Conservation (phyloP, 2,797 vertebrate species). For the Microcaecilia unicolor region DNA sequence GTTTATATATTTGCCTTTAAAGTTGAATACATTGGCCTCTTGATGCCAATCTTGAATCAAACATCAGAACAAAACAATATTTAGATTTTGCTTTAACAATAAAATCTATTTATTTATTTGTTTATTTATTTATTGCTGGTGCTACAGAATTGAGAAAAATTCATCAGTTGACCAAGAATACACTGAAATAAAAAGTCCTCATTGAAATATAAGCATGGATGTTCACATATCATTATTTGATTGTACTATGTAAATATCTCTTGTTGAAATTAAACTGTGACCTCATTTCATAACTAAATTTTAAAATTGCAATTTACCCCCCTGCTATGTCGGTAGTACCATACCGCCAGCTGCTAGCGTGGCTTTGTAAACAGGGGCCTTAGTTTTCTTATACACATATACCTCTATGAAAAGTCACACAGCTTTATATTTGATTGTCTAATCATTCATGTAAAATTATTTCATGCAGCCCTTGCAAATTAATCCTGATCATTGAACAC, state of each 20-base stretch:
- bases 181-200: background rate
- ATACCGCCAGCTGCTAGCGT: too few relatives aligned
- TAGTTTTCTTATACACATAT: slow-evolving; percentile 12
- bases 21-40: too few relatives aligned
- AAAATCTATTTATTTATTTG: too few relatives aligned
- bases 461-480: slow-evolving; percentile 38
- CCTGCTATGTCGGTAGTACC: too few relatives aligned
- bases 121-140: too few relatives aligned
- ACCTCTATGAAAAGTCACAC: slow-evolving; percentile 29
- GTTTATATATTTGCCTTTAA: too few relatives aligned
- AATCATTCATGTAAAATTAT: slow-evolving; percentile 45
- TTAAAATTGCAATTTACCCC: slow-evolving; percentile 32
- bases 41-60: too few relatives aligned
- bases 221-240: slow-evolving; percentile 1
- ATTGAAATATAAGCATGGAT: background rate
- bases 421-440: slow-evolving; percentile 44
- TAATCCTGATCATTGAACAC: slow-evolving; percentile 42
- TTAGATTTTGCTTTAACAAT: too few relatives aligned
- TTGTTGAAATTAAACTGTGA: slow-evolving; percentile 21
- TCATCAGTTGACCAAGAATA: background rate
- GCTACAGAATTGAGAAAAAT: too few relatives aligned
- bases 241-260: slow-evolving; percentile 12
- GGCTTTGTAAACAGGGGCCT: too few relatives aligned
- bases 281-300: slow-evolving; percentile 11
- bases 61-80: background rate